A percentile compares a stretch with the other conserved stretches of the same genome.
Conservation (phyloP, 2,113 vertebrate genomes). For the Catharus bicknelli region DNA sequence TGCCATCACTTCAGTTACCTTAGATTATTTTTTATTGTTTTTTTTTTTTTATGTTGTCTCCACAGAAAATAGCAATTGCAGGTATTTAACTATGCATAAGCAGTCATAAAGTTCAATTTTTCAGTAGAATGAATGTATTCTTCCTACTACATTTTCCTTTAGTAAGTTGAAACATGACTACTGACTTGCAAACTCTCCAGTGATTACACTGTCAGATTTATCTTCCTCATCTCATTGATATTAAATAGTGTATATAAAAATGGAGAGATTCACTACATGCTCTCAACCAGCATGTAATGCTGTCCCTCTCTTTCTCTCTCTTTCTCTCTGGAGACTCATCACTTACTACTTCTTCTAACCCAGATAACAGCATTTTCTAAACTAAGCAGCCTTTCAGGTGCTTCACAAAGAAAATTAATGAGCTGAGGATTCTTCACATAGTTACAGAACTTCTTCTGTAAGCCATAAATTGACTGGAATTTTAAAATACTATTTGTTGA, state of each 20-base stretch:
- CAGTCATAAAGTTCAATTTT: conserved; percentile 60
- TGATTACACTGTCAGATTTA: conserved; percentile 16
- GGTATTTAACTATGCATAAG: conserved; percentile 54
- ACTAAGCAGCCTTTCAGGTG: background rate
- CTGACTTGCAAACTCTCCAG: conserved; percentile 49
- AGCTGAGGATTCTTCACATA: background rate
- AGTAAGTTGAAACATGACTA: conserved; percentile 31
- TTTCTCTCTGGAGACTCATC: background rate
- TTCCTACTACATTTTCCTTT: conserved; percentile 12
- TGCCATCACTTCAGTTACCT: conserved; percentile 13
- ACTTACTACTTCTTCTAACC: conserved; percentile 9
- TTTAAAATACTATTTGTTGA: background rate
- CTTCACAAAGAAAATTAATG: conserved; percentile 1
- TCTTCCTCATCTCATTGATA: background rate
- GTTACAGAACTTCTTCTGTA: background rate
- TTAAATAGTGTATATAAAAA: conserved; percentile 21
- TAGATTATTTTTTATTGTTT: background rate
- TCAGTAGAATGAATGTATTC: background rate
- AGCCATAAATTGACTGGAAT: background rate
- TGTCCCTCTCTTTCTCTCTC: background rate
- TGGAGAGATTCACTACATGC: background rate
- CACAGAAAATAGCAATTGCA: background rate
- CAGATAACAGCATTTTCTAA: background rate
- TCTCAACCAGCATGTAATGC: background rate
- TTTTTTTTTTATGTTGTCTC: background rate